phyloP scores from a whole-genome alignment of 2,888 invertebrate genomes.

The Meiosimyza decipiens region DNA sequence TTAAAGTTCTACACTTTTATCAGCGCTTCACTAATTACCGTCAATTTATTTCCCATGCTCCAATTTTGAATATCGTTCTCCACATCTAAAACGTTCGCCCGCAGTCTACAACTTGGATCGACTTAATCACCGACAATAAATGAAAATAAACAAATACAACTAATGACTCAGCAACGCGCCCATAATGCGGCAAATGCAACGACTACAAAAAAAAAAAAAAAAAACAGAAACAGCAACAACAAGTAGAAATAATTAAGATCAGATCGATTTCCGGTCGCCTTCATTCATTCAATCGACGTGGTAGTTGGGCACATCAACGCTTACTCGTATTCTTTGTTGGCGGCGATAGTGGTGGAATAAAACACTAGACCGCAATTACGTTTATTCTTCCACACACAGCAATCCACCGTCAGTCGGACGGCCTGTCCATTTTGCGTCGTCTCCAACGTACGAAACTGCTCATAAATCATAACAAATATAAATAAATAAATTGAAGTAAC shows the following conservation, averaged over 20 bases:
- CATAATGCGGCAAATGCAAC: too few species aligned
- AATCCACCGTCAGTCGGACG: neutral
- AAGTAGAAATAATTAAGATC: constrained; percentile 42
- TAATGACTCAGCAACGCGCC: too few species aligned
- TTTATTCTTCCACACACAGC: neutral
- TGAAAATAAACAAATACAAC: neutral
- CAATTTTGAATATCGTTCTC: neutral
- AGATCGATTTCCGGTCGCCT: constrained; percentile 44
- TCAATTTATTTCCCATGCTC: constrained; percentile 10
- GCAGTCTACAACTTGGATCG: neutral
- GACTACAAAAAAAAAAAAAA: too few species aligned
- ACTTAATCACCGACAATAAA: constrained; percentile 3
- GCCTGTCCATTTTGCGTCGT: neutral
- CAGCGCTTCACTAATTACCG: constrained; percentile 6
- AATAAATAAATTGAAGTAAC: constrained; percentile 33
- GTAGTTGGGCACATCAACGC: too few species aligned
- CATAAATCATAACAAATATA: constrained; percentile 34
- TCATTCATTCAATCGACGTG: constrained; percentile 9
- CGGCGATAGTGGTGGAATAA: neutral
- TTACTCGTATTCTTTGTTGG: neutral
- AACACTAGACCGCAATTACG: neutral
- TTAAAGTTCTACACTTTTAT: neutral
- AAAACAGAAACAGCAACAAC: too few species aligned
- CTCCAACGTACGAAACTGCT: neutral
- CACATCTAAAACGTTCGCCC: neutral